Percentiles rank a stretch among this genome's conserved stretches.
These are phyloP conservation scores for Suricata suricatta DNA, from an alignment of 2,113 vertebrate species.

Conservation along the genomic window DNA sequence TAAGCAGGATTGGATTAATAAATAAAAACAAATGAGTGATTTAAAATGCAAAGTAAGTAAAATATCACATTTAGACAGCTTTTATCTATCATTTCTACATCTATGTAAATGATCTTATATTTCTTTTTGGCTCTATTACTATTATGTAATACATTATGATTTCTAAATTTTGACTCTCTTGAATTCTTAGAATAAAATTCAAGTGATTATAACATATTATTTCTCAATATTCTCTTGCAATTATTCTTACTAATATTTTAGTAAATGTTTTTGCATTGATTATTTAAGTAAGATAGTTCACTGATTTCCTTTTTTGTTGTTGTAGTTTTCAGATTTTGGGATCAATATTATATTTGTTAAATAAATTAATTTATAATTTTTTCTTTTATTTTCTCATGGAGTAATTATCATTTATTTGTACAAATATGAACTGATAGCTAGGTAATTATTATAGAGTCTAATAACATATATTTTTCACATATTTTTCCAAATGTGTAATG, in stretches of 20 bases:
- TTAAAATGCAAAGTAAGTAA: not conserved
- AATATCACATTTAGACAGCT: not conserved
- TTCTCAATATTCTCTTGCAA: not conserved
- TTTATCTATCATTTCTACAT: not conserved
- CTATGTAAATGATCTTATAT: not conserved
- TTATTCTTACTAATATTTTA: not conserved
- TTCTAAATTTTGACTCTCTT: not conserved
- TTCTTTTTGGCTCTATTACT: not conserved
- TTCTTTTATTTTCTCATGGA: not conserved
- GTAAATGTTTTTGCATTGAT: not conserved
- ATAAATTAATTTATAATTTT: not conserved
- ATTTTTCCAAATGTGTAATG: not conserved
- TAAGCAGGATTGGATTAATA: not conserved
- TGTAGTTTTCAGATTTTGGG: not conserved
- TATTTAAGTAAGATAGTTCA: not conserved
- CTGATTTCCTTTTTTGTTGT: not conserved
- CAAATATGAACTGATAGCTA: not conserved
- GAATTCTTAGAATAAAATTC: not conserved
- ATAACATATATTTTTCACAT: not conserved
- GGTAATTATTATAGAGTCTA: not conserved
- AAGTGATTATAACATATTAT: not conserved
- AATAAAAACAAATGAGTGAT: not conserved
- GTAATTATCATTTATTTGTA: not conserved
- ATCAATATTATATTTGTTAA: not conserved
- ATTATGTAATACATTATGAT: not conserved